Base-by-base conservation (phyloP, 2,888 invertebrate species). In the Eupeodes latifasciatus region DNA sequence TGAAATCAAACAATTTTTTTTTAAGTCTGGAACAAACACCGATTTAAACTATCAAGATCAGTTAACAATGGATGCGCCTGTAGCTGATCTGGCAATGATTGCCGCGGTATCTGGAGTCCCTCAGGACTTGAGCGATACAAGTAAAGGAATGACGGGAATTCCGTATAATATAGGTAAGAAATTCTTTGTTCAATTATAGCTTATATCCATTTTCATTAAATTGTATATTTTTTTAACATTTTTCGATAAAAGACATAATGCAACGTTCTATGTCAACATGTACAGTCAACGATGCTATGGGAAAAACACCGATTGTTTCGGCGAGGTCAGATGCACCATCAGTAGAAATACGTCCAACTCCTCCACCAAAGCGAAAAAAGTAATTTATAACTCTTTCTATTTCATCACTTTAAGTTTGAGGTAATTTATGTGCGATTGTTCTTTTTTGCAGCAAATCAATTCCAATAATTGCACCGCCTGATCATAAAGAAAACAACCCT, bases 281-380 rank as follows among this genome's bases (percentile, higher is more conserved):
- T 61, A 61, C 69, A 79, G 75, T 78, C 11, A 77, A 61, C 66
- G 86, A 92, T 82, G 89, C 90, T 69, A 77, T 89, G 79, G 87
- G 90, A 80, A 91, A 91, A 85, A 95, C 96, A 44, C 96, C 96
- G 62, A 95, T 96, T 89, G 96, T 96, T 79, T 96, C 96, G 88
- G 96, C 96, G 89, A 96, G 95, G 94, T 95, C 96, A 80, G 96
- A 96, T 91, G 95, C 95, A 90, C 96, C 95, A 91, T 93, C 93
- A 34, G 92, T 93, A 19, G 93, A 93, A 90, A 93, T 93, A 90
- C 91, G 91, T 69, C 92, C 93, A 36, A 92, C 92, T 72, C 91
- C 91, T 91, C 94, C 93, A 69, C 94, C 47, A 62, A 95, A 95
- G 91, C 92, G 93, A 82, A 94, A 95, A 91, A 92, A 92, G 92